Evolutionary conservation across 2,888 invertebrate genomes (phyloP), one percentile per base, ranked within the genome.

Genomic region (Coenonympha glycerion): DNA sequence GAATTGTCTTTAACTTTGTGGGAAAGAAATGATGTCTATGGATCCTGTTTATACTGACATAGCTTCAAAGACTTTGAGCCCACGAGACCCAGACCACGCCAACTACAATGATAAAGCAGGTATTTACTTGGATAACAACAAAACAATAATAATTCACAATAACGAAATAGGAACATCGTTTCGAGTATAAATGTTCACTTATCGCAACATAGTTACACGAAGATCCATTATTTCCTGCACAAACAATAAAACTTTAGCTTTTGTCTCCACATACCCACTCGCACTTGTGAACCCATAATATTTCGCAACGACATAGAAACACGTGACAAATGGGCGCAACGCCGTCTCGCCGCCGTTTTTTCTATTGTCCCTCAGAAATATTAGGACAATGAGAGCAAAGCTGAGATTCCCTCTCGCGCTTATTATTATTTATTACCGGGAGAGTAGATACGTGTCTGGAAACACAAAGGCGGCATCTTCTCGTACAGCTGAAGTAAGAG

Each of bases 291-390:
- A 53, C 47, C 37, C 36, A 34, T 41, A 42, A 53, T 46, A 37
- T 46, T 53, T 36, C 41, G 36, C 45, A 18, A 36, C 22, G 37
- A 51, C 55, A 49, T 44, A 47, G 45, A 47, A 49, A 37, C 56
- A 53, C 55, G 55, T 58, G 52, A 58, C 56, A 53, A 52, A 58
- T 58, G 56, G 8, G 36, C 31, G 24, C 33, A 30, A 52, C 47
- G 49, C 28, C 15, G 30, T 44, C 50, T 42, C 30, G 30, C 31
- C 48, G 49, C 40, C 42, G 41, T 53, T 54, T 58, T 56, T 56
- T 52, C 54, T 41, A 47, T 55, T 44, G 49, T 51, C 55, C 51
- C 51, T 47, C 48, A 49, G 52, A 56, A 39, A 53, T 51, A 51
- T 49, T 44, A 47, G 44, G 39, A 26, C 47, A 42, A 44, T 44